Evolutionary conservation across 2,888 invertebrate genomes (phyloP).

Genomic region (Protodeltote pygarga): DNA sequence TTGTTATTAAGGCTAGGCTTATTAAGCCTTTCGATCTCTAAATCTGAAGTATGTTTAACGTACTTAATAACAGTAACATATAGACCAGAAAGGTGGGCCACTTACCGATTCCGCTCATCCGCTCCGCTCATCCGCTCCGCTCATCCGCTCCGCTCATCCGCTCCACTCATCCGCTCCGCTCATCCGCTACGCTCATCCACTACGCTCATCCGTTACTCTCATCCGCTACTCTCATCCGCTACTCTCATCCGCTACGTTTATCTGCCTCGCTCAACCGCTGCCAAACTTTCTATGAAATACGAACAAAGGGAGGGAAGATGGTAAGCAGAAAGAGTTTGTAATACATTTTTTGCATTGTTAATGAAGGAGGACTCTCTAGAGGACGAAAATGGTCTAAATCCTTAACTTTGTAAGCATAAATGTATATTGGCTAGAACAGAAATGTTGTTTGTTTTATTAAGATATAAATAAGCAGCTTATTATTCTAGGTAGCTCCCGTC

Average conservation of each 20-base stretch:
- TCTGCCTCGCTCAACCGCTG: too few species aligned
- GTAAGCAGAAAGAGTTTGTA: constrained; percentile 40
- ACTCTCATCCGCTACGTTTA: too few species aligned
- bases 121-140: too few species aligned
- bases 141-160: too few species aligned
- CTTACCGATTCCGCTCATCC: constrained; percentile 10
- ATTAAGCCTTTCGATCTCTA: neutral
- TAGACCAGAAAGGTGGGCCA: constrained; percentile 2
- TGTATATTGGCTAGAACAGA: constrained; percentile 42
- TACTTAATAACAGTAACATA: constrained; percentile 6
- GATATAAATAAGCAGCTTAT: constrained; percentile 23
- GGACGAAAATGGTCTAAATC: constrained; percentile 29
- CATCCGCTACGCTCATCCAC: too few species aligned
- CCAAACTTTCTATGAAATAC: constrained; percentile 31
- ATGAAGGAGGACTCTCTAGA: constrained; percentile 38
- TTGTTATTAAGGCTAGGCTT: constrained; percentile 12
- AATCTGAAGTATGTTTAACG: constrained; percentile 7
- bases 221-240: too few species aligned
- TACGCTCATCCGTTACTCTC: too few species aligned
- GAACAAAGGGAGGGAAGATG: constrained; percentile 24
- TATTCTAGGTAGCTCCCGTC: constrained; percentile 8
- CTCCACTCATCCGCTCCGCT: too few species aligned
- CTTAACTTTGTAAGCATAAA: constrained; percentile 47
- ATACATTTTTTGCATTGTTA: constrained; percentile 47
- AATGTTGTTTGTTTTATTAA: constrained; percentile 45